These are phyloP conservation scores for Arctocebus calabarensis DNA, from an alignment of 2,797 vertebrate genomes.

Conservation along the genomic window DNA sequence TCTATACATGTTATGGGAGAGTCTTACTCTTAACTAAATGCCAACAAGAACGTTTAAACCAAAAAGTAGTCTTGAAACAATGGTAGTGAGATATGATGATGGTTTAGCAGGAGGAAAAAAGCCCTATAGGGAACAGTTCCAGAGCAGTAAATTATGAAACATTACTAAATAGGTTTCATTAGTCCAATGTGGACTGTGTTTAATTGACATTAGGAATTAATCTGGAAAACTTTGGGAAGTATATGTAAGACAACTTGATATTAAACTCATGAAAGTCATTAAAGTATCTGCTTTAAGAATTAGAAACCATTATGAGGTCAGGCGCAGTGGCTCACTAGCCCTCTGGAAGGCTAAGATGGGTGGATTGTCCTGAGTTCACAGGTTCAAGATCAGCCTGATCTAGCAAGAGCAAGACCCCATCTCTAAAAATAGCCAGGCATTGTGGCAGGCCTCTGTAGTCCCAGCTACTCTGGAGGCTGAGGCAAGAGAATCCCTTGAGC, in stretches of 20 bases:
- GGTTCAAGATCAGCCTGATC: too few relatives aligned
- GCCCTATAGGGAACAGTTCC: constrained; percentile 51
- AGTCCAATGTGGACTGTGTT: constrained; percentile 62
- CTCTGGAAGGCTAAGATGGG: too few relatives aligned
- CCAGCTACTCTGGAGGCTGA: too few relatives aligned
- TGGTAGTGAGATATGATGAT: constrained; percentile 73
- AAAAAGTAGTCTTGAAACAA: constrained; percentile 70
- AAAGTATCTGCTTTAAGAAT: constrained; percentile 5
- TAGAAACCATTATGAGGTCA: neutral
- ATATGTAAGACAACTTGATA: constrained; percentile 16
- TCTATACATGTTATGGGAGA: constrained; percentile 69
- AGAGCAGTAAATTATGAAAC: constrained; percentile 64
- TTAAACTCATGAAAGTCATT: constrained; percentile 18
- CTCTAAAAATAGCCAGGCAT: too few relatives aligned
- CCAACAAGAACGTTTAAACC: constrained; percentile 75
- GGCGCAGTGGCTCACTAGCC: too few relatives aligned
- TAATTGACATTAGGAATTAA: constrained; percentile 29
- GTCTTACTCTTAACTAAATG: constrained; percentile 74
- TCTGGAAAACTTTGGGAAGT: constrained; percentile 40
- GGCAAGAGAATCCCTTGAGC: too few relatives aligned
- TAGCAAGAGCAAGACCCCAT: too few relatives aligned
- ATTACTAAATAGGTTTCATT: constrained; percentile 72
- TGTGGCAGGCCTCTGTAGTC: too few relatives aligned
- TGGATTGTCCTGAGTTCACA: too few relatives aligned
- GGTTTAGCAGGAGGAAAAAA: constrained; percentile 61